Conservation (phyloP, 2,113 vertebrate species). For the Pogona vitticeps region DNA sequence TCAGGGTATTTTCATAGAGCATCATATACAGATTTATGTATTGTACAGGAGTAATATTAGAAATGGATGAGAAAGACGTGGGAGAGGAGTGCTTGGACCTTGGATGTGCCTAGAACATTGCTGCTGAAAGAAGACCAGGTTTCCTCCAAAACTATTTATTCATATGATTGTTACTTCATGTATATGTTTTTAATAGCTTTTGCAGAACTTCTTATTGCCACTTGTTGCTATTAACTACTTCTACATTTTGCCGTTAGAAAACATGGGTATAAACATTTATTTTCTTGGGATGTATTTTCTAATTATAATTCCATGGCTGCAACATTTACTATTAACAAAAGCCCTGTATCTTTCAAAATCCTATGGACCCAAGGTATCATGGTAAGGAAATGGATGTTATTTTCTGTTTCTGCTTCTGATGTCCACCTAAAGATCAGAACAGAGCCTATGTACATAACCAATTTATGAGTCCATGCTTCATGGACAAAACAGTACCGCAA, state of each 20-base stretch:
- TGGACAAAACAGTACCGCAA: not conserved
- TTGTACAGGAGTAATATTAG: not conserved
- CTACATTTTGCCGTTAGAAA: not conserved
- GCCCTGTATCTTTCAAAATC: not conserved
- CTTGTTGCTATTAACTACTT: not conserved
- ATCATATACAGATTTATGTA: not conserved
- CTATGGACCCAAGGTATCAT: not conserved
- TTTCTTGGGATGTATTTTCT: not conserved
- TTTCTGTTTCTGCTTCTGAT: no score
- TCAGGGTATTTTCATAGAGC: not conserved
- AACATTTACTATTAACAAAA: not conserved
- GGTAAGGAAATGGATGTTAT: not conserved
- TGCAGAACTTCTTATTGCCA: conserved; percentile 22
- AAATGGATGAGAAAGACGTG: not conserved
- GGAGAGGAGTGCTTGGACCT: not conserved
- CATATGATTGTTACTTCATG: not conserved
- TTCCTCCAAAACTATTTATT: not conserved
- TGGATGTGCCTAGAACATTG: not conserved
- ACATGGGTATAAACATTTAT: not conserved
- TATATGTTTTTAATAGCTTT: conserved; percentile 14
- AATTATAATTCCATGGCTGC: not conserved
- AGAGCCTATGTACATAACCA: not conserved
- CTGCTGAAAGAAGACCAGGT: not conserved
- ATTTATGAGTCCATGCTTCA: not conserved
- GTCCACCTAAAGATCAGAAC: not conserved